Percentiles rank a stretch among this genome's conserved stretches.
Conservation (phyloP, 92 coral and sea anemone species). For the Nematostella vectensis region DNA sequence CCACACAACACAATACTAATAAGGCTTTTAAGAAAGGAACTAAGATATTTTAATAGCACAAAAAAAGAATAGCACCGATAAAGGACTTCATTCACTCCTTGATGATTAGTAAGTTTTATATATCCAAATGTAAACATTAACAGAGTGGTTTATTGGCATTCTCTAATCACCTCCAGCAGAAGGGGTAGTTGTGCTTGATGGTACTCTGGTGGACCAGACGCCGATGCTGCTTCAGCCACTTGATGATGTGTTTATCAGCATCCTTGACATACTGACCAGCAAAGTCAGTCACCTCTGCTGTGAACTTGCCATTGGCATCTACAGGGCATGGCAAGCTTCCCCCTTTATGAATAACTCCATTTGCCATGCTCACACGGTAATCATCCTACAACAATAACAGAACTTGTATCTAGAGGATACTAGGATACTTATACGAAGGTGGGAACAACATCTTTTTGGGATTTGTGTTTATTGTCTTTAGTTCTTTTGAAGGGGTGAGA, state of each 20-base stretch:
- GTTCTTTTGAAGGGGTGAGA: no score
- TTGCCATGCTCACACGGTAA: slow-evolving; percentile 88
- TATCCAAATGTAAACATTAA: no score
- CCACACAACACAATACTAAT: no score
- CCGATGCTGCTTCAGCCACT: slow-evolving; percentile 63
- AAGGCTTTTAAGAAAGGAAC: no score
- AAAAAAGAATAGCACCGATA: no score
- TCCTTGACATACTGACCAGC: slow-evolving; percentile 91
- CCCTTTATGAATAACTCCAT: slow-evolving; percentile 82
- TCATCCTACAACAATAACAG: slow-evolving; percentile 57
- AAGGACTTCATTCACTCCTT: no score
- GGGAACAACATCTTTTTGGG: no score
- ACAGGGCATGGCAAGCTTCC: slow-evolving; percentile 94
- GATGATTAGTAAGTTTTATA: no score
- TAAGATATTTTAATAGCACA: no score
- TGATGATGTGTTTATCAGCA: slow-evolving; percentile 85
- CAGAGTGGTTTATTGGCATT: no score
- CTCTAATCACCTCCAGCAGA: slow-evolving; percentile 89
- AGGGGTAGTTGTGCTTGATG: slow-evolving; percentile 89
- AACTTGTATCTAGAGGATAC: neutral
- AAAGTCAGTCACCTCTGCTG: slow-evolving; percentile 80
- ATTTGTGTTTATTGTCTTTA: no score
- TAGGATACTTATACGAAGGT: no score
- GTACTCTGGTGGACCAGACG: slow-evolving; percentile 92
- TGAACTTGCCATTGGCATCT: slow-evolving; percentile 84